These are phyloP conservation scores for Drosophila simulans DNA, from an alignment of 1,140 invertebrate genomes.

Conservation along the genomic window DNA sequence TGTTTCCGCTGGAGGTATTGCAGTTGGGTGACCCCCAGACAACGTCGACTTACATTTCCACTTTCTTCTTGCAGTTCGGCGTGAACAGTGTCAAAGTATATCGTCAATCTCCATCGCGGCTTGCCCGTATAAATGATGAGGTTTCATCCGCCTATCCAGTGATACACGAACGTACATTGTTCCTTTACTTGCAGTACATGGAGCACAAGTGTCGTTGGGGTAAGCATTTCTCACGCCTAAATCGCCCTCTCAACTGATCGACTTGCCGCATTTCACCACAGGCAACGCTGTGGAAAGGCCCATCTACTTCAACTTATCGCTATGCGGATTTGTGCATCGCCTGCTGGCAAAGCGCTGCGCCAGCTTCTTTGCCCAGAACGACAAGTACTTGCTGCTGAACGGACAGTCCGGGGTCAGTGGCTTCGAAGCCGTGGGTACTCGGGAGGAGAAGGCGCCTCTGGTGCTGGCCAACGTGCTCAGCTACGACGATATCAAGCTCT, in stretches of 20 bases:
- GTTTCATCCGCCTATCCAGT: slow-evolving; percentile 71
- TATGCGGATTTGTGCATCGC: slow-evolving; percentile 85
- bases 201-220: slow-evolving; percentile 74
- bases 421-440: slow-evolving; percentile 86
- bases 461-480: slow-evolving; percentile 86
- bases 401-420: slow-evolving; percentile 83
- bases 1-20: slow-evolving; percentile 47
- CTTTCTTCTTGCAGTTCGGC: slow-evolving; percentile 32
- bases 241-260: neutral
- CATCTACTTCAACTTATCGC: slow-evolving; percentile 54
- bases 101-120: slow-evolving; percentile 29
- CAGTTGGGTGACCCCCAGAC: slow-evolving; percentile 1
- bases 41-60: neutral
- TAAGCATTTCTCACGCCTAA: slow-evolving; percentile 17
- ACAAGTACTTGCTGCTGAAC: slow-evolving; percentile 84
- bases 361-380: slow-evolving; percentile 84
- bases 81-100: slow-evolving; percentile 56
- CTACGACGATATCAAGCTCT: slow-evolving; percentile 84
- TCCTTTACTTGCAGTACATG: slow-evolving; percentile 69
- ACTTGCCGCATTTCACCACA: neutral
- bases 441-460: slow-evolving; percentile 69
- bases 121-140: slow-evolving; percentile 28
- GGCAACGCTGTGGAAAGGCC: slow-evolving; percentile 62
- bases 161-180: slow-evolving; percentile 76
- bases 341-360: slow-evolving; percentile 85